phyloP scores from a whole-genome alignment of 2,888 invertebrate species.

The Netelia inedita region DNA sequence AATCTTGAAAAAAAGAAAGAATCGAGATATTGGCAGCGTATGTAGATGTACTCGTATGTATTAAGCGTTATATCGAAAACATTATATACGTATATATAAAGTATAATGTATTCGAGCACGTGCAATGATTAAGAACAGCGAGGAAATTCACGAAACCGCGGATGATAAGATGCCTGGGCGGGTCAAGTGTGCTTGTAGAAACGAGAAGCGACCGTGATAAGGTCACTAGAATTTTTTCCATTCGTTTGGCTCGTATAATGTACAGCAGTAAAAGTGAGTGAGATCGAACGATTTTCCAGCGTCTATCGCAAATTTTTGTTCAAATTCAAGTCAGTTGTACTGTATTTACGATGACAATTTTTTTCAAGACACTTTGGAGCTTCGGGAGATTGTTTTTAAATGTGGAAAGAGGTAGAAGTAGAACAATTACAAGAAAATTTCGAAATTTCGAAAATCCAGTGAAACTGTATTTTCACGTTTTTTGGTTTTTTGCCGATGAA shows the following conservation, averaged over 20 bases:
- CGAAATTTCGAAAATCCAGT: too few relatives aligned
- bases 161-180: neutral
- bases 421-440: too few relatives aligned
- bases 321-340: too few relatives aligned
- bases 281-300: neutral
- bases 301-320: too few relatives aligned
- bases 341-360: neutral
- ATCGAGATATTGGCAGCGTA: neutral
- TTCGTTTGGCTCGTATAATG: neutral
- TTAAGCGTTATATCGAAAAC: too few relatives aligned
- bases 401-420: too few relatives aligned
- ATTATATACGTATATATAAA: neutral
- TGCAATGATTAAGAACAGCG: conserved; percentile 4
- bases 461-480: too few relatives aligned
- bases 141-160: conserved; percentile 14
- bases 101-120: neutral
- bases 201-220: conserved; percentile 21
- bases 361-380: too few relatives aligned
- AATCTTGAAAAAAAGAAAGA: neutral
- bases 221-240: conserved; percentile 34
- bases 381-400: too few relatives aligned
- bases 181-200: neutral
- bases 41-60: neutral
- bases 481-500: too few relatives aligned
- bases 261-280: conserved; percentile 5